phyloP scores from a whole-genome alignment of 2,797 vertebrate species.

The Yasuhikotakia modesta region DNA sequence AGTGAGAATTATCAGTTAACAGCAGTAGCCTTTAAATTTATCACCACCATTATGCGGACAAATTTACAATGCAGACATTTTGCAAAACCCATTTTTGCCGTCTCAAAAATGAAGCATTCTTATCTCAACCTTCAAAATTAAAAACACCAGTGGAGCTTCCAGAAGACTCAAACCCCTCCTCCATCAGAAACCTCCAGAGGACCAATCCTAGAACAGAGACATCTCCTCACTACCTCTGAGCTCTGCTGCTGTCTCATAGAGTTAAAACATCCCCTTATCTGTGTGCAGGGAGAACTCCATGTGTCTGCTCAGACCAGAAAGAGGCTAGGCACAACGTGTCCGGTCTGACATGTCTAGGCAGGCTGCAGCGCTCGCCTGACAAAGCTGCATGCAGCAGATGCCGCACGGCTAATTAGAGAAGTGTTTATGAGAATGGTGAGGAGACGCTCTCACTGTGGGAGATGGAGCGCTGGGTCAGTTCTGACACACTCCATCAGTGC shows the following conservation, averaged over 20 bases:
- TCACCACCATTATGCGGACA: not conserved
- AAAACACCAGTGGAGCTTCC: conserved; percentile 28
- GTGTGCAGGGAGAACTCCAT: conserved; percentile 48
- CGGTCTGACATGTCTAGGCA: conserved; percentile 71
- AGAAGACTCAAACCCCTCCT: conserved; percentile 28
- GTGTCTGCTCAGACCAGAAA: conserved; percentile 61
- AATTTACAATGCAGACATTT: conserved; percentile 19
- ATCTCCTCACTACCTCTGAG: conserved; percentile 38
- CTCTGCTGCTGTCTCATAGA: conserved; percentile 30
- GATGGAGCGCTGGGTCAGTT: conserved; percentile 59
- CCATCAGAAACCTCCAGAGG: conserved; percentile 40
- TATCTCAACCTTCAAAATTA: conserved; percentile 41
- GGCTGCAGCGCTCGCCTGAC: conserved; percentile 67
- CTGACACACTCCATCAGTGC: conserved; percentile 56
- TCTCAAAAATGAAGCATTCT: conserved; percentile 39
- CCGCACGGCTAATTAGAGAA: conserved; percentile 77
- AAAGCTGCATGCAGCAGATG: conserved; percentile 57
- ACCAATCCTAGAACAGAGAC: conserved; percentile 39
- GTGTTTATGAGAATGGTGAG: conserved; percentile 64
- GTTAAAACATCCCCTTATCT: conserved; percentile 47
- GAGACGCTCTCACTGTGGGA: conserved; percentile 57
- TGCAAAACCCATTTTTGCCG: conserved; percentile 19
- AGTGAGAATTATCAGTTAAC: conserved; percentile 26
- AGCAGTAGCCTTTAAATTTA: conserved; percentile 16
- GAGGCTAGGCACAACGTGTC: conserved; percentile 53